Base-by-base conservation (phyloP, 2,888 invertebrate species). In the Calameuta filiformis region DNA sequence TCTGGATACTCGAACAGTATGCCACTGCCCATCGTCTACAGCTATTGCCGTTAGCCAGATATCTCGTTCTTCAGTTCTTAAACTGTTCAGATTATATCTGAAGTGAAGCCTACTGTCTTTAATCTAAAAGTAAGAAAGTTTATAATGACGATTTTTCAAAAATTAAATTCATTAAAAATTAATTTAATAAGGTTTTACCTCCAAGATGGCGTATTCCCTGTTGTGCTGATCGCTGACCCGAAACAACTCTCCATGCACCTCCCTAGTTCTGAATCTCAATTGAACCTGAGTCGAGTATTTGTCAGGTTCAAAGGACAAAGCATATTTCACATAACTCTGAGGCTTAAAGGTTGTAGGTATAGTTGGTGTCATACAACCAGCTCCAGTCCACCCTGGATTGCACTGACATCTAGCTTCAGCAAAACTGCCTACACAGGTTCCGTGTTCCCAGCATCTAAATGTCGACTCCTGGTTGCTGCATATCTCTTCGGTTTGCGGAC, bases 11-110 rank as follows among this genome's bases (percentile, higher is more conserved):
- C 96, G 94, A 9, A 98, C 98, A 77, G 97, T 97, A 90, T 99
- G 99, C 99, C 99, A 99, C 88, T 98, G 98, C 1, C 99, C 99
- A 90, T 98, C 97, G 88, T 98, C 97, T 3, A 98, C 98, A 1
- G 96, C 95, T 35, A 98, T 96, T 9, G 97, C 96, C 85, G 96
- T 96, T 75, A 98, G 92, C 97, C 97, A 97, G 85, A 99, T 95
- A 88, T 97, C 97, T 81, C 95, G 95, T 90, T 98, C 98, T 91
- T 98, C 98, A 9, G 98, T 97, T 82, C 97, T 94, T 82, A 97
- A 92, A 31, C 97, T 97, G 91, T 98, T 98, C 76, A 99, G 93
- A 92, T 99, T 98, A 91, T 96, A 99, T 82, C 97, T 94, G 93
- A 98, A 98, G 89, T 97, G 96, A 77, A 98, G 93, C 83, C 96